Evolutionary conservation across 2,113 vertebrate species (phyloP).

Genomic region (Microcebus murinus): DNA sequence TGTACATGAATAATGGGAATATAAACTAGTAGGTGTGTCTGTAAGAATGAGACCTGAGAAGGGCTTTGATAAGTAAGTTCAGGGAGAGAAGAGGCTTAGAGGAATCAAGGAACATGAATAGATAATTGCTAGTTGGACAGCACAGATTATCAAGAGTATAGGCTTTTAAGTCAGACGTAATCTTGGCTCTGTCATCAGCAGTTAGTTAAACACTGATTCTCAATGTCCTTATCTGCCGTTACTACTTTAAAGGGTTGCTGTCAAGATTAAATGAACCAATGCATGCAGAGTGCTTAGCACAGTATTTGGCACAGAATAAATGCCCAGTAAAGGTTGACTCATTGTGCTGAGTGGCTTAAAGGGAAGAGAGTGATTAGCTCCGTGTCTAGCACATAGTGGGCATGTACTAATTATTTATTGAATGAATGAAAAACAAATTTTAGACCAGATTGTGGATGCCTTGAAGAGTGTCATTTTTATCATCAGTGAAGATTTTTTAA

Average conservation of each 20-base stretch:
- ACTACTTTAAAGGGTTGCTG: background rate
- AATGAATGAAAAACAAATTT: background rate
- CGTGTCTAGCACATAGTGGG: background rate
- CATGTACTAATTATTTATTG: background rate
- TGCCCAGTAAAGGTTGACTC: background rate
- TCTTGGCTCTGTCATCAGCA: background rate
- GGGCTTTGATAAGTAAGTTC: background rate
- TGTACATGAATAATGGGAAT: background rate
- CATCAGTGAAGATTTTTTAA: background rate
- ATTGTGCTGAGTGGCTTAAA: background rate
- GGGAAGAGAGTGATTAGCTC: background rate
- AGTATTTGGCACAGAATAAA: background rate
- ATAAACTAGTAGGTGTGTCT: background rate
- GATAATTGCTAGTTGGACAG: background rate
- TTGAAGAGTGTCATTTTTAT: background rate
- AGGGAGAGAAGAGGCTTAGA: background rate
- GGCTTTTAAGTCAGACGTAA: background rate
- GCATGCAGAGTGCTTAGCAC: background rate
- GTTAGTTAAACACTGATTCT: background rate
- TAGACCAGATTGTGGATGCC: background rate
- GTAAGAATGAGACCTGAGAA: background rate
- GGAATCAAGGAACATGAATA: background rate
- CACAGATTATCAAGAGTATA: background rate
- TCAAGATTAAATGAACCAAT: background rate
- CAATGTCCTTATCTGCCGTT: background rate